phyloP scores from a whole-genome alignment of 1,140 invertebrate genomes.

The Drosophila kepulauana region DNA sequence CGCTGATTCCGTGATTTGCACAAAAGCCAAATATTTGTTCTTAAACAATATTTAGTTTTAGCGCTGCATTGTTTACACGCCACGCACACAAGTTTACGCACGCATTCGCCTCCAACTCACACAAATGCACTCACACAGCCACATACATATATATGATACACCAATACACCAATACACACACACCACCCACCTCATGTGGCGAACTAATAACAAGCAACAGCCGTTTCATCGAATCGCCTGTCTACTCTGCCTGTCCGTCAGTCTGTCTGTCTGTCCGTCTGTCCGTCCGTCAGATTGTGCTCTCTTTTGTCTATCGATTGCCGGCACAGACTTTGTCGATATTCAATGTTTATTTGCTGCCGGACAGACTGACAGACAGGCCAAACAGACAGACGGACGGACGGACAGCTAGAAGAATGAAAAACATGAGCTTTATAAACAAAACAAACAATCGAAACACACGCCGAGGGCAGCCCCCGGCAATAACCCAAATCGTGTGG shows the following conservation, averaged over 20 bases:
- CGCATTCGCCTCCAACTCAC: constrained; percentile 16
- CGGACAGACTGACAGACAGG: constrained; percentile 33
- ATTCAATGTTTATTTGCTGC: constrained; percentile 64
- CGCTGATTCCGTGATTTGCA: constrained; percentile 57
- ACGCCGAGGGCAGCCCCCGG: constrained; percentile 23
- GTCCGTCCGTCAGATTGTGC: constrained; percentile 11
- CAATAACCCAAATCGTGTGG: constrained; percentile 7
- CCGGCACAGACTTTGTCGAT: constrained; percentile 50
- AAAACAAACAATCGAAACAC: constrained; percentile 70
- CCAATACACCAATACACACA: constrained; percentile 2
- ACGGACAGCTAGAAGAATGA: constrained; percentile 56
- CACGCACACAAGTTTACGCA: constrained; percentile 7
- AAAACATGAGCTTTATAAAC: constrained; percentile 81
- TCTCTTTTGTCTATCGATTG: constrained; percentile 62
- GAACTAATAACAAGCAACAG: constrained; percentile 59
- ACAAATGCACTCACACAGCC: constrained; percentile 16
- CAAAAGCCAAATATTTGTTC: constrained; percentile 79
- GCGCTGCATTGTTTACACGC: constrained; percentile 76
- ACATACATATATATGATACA: no score
- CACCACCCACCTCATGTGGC: constrained; percentile 30
- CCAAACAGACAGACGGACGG: constrained; percentile 18
- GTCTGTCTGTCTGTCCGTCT: constrained; percentile 39
- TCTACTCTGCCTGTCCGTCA: constrained; percentile 5
- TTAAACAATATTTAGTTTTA: constrained; percentile 82
- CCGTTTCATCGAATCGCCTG: constrained; percentile 24